phyloP scores from a whole-genome alignment of 2,888 invertebrate genomes.

The Ecliptopera silaceata region DNA sequence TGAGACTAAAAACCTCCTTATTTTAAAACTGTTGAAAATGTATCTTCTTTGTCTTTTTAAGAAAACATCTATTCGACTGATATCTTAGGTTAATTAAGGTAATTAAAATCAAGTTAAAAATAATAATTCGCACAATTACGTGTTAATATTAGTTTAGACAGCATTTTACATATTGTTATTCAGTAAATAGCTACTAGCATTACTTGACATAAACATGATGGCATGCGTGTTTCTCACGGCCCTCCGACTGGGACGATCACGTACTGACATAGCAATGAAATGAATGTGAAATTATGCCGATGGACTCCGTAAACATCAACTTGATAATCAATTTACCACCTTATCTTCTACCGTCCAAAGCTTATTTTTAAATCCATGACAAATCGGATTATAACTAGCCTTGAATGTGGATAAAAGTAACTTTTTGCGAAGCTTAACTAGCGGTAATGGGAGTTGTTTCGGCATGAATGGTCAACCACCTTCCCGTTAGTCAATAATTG shows the following conservation, averaged over 20 bases:
- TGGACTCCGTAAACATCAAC: slow-evolving; percentile 36
- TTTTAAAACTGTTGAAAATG: no score
- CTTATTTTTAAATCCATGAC: slow-evolving; percentile 15
- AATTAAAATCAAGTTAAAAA: no score
- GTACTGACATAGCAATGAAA: slow-evolving; percentile 48
- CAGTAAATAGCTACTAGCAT: slow-evolving; percentile 35
- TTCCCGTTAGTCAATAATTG: slow-evolving; percentile 32
- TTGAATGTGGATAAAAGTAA: slow-evolving; percentile 32
- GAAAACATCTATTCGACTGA: no score
- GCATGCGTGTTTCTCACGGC: slow-evolving; percentile 72
- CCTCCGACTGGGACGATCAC: slow-evolving; percentile 54
- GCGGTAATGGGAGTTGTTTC: slow-evolving; percentile 37
- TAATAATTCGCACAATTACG: no score
- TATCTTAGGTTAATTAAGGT: no score
- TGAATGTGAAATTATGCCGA: slow-evolving; percentile 69
- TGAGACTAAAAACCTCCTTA: not conserved
- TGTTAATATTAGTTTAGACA: slow-evolving; percentile 11
- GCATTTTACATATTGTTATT: slow-evolving; percentile 21
- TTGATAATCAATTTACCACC: slow-evolving; percentile 31
- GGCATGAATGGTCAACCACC: slow-evolving; percentile 18
- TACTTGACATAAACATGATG: slow-evolving; percentile 50
- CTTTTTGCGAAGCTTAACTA: slow-evolving; percentile 32
- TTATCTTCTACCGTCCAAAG: slow-evolving; percentile 26
- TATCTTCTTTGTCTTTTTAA: no score
- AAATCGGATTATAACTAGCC: slow-evolving; percentile 34